Evolutionary conservation across 2,113 vertebrate species (phyloP), one percentile per base, ranked within the genome.

Genomic region (Erinaceus europaeus): DNA sequence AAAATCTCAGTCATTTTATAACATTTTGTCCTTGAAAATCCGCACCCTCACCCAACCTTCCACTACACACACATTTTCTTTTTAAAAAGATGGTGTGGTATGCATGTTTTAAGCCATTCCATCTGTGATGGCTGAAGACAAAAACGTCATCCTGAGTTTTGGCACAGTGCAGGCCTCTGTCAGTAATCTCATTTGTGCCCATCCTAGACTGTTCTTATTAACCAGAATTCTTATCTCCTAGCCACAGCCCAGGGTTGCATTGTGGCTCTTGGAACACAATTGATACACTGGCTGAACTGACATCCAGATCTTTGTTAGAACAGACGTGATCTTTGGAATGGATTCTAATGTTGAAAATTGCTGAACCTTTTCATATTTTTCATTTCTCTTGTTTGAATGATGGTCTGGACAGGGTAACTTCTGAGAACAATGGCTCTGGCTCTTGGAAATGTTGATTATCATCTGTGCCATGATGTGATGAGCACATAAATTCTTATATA

Each of bases 141-240:
- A 96, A 95, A 92, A 94, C 80, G 10, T 95, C 93, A 91, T 46
- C 75, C 80, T 76, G 44, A 68, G 62, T 95, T 96, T 97, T 96
- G 97, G 96, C 96, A 96, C 90, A 94, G 91, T 59, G 92, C 90
- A 62, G 80, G 64, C 79, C 64, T 68, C 95, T 59, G 78, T 92
- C 93, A 89, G 32, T 96, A 97, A 97, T 97, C 96, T 82, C 93
- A 92, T 97, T 97, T 96, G 90, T 95, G 92, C 32, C 95, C 92
- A 90, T 94, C 93, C 93, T 96, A 94, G 94, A 87, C 91, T 68
- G 91, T 75, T 96, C 92, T 88, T 91, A 93, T 96, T 96, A 95
- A 93, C 94, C 90, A 94, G 88, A 52, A 0, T 87, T 64, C 97
- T 97, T 97, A 97, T 97, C 96, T 96, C 93, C 1, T 40, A 93